These are phyloP conservation scores for Anastrepha ludens DNA, from an alignment of 1,140 invertebrate genomes.

Conservation along the genomic window DNA sequence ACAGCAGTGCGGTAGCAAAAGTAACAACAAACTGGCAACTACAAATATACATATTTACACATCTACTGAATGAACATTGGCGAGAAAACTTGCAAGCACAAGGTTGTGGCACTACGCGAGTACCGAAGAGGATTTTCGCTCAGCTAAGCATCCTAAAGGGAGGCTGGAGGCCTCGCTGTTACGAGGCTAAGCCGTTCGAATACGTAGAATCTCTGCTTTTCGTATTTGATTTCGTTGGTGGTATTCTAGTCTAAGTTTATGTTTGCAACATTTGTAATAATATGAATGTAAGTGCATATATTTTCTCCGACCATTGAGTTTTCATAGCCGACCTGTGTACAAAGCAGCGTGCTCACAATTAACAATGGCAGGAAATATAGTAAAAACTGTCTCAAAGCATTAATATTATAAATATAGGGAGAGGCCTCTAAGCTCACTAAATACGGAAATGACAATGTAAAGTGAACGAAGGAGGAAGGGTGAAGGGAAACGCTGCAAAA, in stretches of 20 bases:
- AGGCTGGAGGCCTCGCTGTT: neutral
- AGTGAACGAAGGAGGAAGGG: neutral
- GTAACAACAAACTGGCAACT: neutral
- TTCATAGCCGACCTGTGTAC: neutral
- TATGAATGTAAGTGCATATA: too few species aligned
- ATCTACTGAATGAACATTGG: neutral
- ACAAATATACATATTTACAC: neutral
- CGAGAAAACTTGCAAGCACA: slow-evolving; percentile 35
- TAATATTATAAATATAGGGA: neutral
- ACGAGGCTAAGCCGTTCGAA: slow-evolving; percentile 33
- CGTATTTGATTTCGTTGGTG: neutral
- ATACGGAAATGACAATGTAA: too few species aligned
- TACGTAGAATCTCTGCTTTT: neutral
- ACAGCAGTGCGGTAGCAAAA: neutral
- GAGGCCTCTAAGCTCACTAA: neutral
- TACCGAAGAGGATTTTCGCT: slow-evolving; percentile 39
- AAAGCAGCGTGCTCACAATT: neutral
- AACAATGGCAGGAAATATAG: neutral
- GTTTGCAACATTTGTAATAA: neutral
- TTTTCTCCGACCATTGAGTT: slow-evolving; percentile 3
- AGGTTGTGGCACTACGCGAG: neutral
- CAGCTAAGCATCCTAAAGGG: slow-evolving; percentile 44
- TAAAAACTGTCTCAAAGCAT: neutral
- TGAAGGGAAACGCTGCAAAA: neutral
- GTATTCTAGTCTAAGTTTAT: neutral